Conservation (phyloP, 2,113 vertebrate genomes). For the Cichladusa arquata region DNA sequence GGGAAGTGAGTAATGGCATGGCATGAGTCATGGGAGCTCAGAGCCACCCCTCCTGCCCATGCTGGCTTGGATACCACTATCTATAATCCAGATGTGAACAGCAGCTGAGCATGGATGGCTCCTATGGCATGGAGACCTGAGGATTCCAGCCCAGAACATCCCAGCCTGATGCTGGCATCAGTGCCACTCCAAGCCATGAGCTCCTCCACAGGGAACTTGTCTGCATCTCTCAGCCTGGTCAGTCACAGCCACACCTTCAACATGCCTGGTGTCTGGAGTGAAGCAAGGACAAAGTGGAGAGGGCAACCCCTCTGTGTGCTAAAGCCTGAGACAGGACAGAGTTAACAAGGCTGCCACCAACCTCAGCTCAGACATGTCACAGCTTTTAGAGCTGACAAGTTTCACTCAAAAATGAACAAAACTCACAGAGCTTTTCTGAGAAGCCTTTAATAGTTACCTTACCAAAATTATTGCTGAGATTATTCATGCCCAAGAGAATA, state of each 20-base stretch:
- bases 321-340: not conserved
- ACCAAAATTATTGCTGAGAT: not conserved
- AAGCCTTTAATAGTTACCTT: not conserved
- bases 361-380: not conserved
- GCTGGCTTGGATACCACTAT: not conserved
- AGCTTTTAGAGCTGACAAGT: not conserved
- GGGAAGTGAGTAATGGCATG: not conserved
- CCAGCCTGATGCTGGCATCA: not conserved
- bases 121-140: not conserved
- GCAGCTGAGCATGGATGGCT: not conserved
- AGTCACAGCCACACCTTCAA: not conserved
- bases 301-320: not conserved
- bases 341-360: not conserved
- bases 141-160: not conserved
- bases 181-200: fast-evolving
- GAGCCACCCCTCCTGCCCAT: not conserved
- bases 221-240: not conserved
- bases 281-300: not conserved
- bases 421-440: not conserved
- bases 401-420: not conserved
- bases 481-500: not conserved
- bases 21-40: not conserved
- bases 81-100: not conserved
- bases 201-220: fast-evolving
- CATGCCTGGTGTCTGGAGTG: fast-evolving